Percentiles rank a stretch among this genome's conserved stretches.
Conservation (phyloP, 92 coral and sea anemone species). For the Hydrozoanthus gracilis region DNA sequence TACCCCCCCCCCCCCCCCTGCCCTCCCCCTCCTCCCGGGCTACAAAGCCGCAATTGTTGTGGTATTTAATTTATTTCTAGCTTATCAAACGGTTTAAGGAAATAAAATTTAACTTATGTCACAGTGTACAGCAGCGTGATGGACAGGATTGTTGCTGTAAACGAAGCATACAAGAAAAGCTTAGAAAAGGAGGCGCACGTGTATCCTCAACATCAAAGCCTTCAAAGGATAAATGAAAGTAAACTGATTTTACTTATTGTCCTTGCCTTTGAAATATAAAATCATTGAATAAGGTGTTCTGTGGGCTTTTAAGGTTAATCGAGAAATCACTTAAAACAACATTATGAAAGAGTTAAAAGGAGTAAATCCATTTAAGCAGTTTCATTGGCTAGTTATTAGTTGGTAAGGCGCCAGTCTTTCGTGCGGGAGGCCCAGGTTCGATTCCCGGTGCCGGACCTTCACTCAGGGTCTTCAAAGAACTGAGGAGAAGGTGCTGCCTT, state of each 20-base stretch:
- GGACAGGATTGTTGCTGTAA: conserved; percentile 15
- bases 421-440: too few relatives aligned
- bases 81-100: too few relatives aligned
- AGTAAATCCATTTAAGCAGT: too few relatives aligned
- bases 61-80: too few relatives aligned
- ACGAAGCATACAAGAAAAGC: conserved; percentile 10
- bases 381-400: too few relatives aligned
- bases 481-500: too few relatives aligned
- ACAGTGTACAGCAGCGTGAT: conserved; percentile 34
- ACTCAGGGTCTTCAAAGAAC: too few relatives aligned
- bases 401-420: too few relatives aligned
- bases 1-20: too few relatives aligned
- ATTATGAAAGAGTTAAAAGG: neutral
- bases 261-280: neutral
- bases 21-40: too few relatives aligned
- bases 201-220: conserved; percentile 3
- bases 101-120: neutral
- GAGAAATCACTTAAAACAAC: neutral
- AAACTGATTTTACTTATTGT: neutral
- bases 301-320: neutral
- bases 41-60: too few relatives aligned
- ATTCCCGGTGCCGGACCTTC: too few relatives aligned
- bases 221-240: conserved; percentile 28
- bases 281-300: neutral
- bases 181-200: neutral